These are phyloP conservation scores for Orestias chungarensis DNA, from an alignment of 2,797 vertebrate species.

Conservation along the genomic window DNA sequence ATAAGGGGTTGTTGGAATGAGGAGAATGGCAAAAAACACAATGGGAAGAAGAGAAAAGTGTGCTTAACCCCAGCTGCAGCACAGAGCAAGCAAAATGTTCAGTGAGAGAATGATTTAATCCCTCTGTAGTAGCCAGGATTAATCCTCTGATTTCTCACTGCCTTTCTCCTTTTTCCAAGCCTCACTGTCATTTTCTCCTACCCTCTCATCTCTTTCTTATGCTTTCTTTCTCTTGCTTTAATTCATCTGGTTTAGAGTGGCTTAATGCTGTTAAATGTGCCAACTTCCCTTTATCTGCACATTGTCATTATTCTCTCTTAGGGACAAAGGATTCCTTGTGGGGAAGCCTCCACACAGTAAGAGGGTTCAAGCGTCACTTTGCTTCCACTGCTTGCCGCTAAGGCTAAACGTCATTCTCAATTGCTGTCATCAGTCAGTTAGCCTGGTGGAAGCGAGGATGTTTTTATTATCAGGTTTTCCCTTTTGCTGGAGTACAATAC, in stretches of 20 bases:
- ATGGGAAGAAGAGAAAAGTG: slow-evolving; percentile 36
- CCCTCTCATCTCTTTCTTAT: slow-evolving; percentile 49
- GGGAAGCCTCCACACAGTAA: slow-evolving; percentile 28
- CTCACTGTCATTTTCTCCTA: slow-evolving; percentile 55
- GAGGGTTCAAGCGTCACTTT: slow-evolving; percentile 24
- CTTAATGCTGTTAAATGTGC: slow-evolving; percentile 73
- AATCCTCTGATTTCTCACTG: slow-evolving; percentile 71
- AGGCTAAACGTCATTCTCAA: neutral
- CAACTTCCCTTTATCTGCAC: slow-evolving; percentile 69
- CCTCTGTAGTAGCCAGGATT: slow-evolving; percentile 76
- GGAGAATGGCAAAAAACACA: slow-evolving; percentile 23
- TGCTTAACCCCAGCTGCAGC: slow-evolving; percentile 72
- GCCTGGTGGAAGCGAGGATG: neutral
- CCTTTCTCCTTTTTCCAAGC: slow-evolving; percentile 51
- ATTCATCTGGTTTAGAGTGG: slow-evolving; percentile 66
- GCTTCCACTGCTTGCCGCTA: slow-evolving; percentile 4
- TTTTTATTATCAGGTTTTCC: too few species aligned
- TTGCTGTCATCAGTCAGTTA: neutral
- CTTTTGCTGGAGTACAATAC: too few species aligned
- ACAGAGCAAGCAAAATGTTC: slow-evolving; percentile 45
- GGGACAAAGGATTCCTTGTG: slow-evolving; percentile 47
- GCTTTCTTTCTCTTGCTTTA: slow-evolving; percentile 56
- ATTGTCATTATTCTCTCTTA: slow-evolving; percentile 69
- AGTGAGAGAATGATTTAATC: slow-evolving; percentile 72
- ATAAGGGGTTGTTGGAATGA: slow-evolving; percentile 39